Base-by-base conservation (phyloP, 2,797 vertebrate genomes). In the Enteromius mattozi region DNA sequence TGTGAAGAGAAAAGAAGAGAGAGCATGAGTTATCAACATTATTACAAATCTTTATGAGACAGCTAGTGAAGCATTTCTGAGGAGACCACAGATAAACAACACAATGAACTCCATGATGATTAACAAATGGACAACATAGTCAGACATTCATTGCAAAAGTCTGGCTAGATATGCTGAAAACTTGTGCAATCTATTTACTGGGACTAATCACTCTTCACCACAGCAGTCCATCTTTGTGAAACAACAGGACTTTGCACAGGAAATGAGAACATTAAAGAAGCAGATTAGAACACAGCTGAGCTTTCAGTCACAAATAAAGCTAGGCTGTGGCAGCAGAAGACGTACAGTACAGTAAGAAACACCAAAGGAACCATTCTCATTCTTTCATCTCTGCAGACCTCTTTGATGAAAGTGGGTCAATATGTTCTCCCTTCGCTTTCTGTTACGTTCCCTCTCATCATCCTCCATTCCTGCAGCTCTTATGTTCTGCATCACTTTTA, bases 1-100 rank as follows among this genome's bases (percentile, higher is more conserved):
- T 99, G 78, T 8, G 0, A 40, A 77, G 24, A 84, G 33, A 88
- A 21, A 82, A 49, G 40, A 42, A 33, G 33, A 69, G 4, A 78
- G 33, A 80, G 47, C 33, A 72, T 30, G 21, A 80, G 42, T 51
- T 19, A 69, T 45, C 37, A 65, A 21, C 37, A 65, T 33, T 6
- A 47, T 65, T 21, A 78, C 10, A 33, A 47, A 78, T 78, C 75
- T n/a, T 78, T 33, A 65, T 47, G 61, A 65, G 10, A 4, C 40
- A 7, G 27, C 24, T 19, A 10, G 56, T 37, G 24, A 6, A 35
- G 61, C 61, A 45, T 49, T 63, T 24, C 27, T 1, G 8, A 74
- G n/a, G 3, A 81, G 40, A 47, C 10, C 27, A 47, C 17, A 81
- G 37, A 81, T 59, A 17, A 82, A 65, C 4, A 75, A 76, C 59